A percentile compares a stretch with the other conserved stretches of the same genome.
Evolutionary conservation across 2,113 vertebrate species (phyloP).

Genomic region (Cochlearius cochlearius): DNA sequence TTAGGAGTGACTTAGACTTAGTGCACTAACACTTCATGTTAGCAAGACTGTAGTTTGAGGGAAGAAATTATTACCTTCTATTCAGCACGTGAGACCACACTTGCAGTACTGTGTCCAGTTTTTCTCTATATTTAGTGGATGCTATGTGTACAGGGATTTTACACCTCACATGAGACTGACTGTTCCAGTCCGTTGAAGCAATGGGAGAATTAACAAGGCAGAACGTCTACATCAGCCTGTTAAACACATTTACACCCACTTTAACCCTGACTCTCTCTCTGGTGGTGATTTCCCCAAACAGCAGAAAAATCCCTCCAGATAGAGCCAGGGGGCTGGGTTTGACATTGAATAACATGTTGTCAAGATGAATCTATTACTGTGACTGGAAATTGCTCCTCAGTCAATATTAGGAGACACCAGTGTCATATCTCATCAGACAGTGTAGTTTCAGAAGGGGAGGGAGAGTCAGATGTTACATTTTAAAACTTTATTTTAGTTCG

Average conservation of each 20-base stretch:
- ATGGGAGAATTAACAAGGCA: background rate
- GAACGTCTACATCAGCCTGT: background rate
- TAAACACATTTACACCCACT: background rate
- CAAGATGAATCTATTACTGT: conserved; percentile 10
- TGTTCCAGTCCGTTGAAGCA: background rate
- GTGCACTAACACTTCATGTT: background rate
- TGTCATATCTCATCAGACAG: background rate
- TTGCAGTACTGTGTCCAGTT: background rate
- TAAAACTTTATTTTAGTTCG: background rate
- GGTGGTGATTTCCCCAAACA: background rate
- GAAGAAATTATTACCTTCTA: background rate
- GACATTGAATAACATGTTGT: conserved; percentile 7
- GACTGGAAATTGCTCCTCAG: background rate
- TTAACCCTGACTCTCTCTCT: background rate
- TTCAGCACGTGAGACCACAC: background rate
- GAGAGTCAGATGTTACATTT: background rate
- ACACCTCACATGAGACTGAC: background rate
- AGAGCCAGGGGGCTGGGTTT: background rate
- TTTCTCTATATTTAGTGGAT: background rate
- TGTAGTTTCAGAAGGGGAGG: background rate
- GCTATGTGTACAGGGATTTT: background rate
- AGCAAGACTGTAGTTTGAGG: background rate
- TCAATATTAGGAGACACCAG: background rate
- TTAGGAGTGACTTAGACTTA: background rate
- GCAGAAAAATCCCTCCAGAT: background rate